Evolutionary conservation across 2,113 vertebrate species (phyloP).

Genomic region (Ia io): DNA sequence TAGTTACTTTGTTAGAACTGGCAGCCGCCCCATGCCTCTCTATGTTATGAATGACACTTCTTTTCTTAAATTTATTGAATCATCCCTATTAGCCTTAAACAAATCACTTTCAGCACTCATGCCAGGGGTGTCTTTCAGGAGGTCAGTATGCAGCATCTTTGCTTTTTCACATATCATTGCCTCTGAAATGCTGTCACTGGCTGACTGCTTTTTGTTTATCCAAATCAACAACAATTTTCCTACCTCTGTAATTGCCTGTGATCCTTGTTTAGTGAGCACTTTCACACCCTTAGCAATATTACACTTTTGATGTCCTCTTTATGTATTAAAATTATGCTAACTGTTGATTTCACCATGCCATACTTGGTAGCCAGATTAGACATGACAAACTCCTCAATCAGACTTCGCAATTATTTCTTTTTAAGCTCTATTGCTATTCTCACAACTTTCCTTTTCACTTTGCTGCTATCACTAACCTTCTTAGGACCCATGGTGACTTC

Average conservation of each 20-base stretch:
- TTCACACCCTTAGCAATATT: not conserved
- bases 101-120: not conserved
- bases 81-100: not conserved
- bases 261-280: too few relatives aligned
- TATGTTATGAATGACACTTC: not conserved
- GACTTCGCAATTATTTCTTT: not conserved
- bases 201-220: not conserved
- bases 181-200: not conserved
- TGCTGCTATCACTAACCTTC: not conserved
- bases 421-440: not conserved
- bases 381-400: not conserved
- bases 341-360: not conserved
- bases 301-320: not conserved
- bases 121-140: not conserved
- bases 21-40: not conserved
- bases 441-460: not conserved
- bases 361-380: not conserved
- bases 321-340: not conserved
- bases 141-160: not conserved
- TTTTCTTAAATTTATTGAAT: not conserved
- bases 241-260: too few relatives aligned
- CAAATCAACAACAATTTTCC: too few relatives aligned
- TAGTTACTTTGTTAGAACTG: not conserved
- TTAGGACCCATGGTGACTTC: not conserved
- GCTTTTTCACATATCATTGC: not conserved